Evolutionary conservation across 2,888 invertebrate species (phyloP), one percentile per base, ranked within the genome.

Genomic region (Ophion ellenae): DNA sequence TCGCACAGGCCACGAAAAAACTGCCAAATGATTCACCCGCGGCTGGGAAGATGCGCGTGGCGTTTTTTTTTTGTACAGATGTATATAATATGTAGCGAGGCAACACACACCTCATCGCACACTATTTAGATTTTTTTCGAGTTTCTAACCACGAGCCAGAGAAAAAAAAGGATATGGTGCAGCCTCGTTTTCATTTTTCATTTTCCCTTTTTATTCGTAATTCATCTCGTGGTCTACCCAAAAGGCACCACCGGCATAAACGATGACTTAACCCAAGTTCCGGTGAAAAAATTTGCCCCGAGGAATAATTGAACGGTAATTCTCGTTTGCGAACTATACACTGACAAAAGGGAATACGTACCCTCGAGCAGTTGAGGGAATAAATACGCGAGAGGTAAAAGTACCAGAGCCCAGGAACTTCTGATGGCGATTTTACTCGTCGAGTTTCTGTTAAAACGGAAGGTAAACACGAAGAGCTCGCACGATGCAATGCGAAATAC

Each of bases 381-480:
- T 63, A 75, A 66, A 78, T 81, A 69, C 78, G 45, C 70, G 67
- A 74, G 47, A 59, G 69, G 69, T 40, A 76, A 64, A 73, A 77
- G 73, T 76, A 76, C 81, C 74, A 59, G 28, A 64, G 80, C 80
- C 36, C 63, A 53, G 67, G 61, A 79, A 61, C 71, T 76, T 69
- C 76, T 20, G 75, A 81, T 64, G 69, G 69, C 69, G 64, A 64
- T 77, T 45, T 45, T 64, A 63, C 24, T 64, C 76, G 61, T 81
- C 47, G 61, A 71, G 32, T 76, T 81, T 77, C 76, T 77, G 75
- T 36, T 66, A 69, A 81, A 85, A 81, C 69, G 81, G 78, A 85
- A 81, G 85, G 85, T 81, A 85, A 85, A 78, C 85, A 85, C 85
- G 78, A 85, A 78, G 70, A 81, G 28, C 78, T 17, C 32, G 45